Percentiles rank a stretch among this genome's conserved stretches.
Evolutionary conservation across 2,888 invertebrate genomes (phyloP).

Genomic region (Chaitophorus viminalis): DNA sequence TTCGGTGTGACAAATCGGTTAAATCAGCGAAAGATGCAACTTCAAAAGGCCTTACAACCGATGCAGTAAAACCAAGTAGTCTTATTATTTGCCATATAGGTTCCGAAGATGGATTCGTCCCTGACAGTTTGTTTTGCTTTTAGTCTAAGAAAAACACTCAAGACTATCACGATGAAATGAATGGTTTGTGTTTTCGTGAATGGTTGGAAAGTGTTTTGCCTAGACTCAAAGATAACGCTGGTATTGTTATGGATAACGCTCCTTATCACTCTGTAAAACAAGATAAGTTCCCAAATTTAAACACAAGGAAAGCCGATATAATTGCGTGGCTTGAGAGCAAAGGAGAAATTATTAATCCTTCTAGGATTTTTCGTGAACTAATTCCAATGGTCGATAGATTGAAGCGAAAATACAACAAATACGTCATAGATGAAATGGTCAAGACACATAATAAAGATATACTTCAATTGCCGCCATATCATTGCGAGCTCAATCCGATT

Average conservation of each 20-base stretch:
- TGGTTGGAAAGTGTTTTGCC: slow-evolving; percentile 18
- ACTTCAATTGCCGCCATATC: slow-evolving; percentile 34
- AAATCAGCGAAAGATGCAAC: neutral
- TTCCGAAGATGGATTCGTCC: neutral
- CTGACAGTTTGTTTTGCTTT: neutral
- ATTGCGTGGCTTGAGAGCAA: slow-evolving; percentile 3
- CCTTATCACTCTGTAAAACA: neutral
- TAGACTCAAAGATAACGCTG: neutral
- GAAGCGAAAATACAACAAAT: neutral
- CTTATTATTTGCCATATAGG: neutral
- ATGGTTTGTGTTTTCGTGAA: slow-evolving; percentile 2
- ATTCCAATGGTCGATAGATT: neutral
- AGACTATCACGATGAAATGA: slow-evolving; percentile 22
- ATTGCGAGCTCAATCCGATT: slow-evolving; percentile 46
- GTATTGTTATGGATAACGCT: slow-evolving; percentile 1
- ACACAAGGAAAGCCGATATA: neutral
- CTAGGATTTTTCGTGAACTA: neutral
- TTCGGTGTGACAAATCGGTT: neutral
- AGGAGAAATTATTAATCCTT: neutral
- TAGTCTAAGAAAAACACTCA: neutral
- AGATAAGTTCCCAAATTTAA: neutral
- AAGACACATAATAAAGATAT: slow-evolving; percentile 40
- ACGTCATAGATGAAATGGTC: slow-evolving; percentile 26
- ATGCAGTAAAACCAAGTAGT: neutral
- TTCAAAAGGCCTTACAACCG: neutral